Evolutionary conservation across 2,797 vertebrate genomes (phyloP).

Genomic region (Pseudomugil gertrudae): DNA sequence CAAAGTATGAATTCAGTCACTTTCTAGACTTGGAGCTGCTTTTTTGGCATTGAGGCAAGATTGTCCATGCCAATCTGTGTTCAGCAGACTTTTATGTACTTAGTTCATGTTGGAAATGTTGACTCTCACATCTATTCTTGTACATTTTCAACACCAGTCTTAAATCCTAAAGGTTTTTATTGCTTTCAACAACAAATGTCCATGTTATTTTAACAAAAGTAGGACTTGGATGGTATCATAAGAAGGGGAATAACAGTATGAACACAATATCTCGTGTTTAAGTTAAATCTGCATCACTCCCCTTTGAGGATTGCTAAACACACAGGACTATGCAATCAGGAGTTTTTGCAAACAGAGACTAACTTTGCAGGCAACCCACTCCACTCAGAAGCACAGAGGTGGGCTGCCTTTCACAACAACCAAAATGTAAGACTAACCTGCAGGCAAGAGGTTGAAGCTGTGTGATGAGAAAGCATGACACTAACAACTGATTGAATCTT

Average conservation of each 20-base stretch:
- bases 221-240: too few species aligned
- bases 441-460: conserved; percentile 4
- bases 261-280: neutral
- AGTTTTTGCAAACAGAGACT: neutral
- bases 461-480: conserved; percentile 13
- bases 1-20: conserved; percentile 17
- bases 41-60: conserved; percentile 18
- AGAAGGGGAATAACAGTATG: conserved; percentile 14
- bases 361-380: neutral
- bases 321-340: too few species aligned
- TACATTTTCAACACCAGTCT: conserved; percentile 23
- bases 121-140: conserved; percentile 19
- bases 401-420: neutral
- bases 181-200: conserved; percentile 13
- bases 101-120: conserved; percentile 23
- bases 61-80: conserved; percentile 18
- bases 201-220: conserved; percentile 12
- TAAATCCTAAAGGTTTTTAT: conserved; percentile 9
- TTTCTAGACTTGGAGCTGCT: conserved; percentile 12
- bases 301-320: neutral
- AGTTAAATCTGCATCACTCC: neutral
- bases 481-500: conserved; percentile 25
- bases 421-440: conserved; percentile 5
- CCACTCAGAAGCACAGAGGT: neutral
- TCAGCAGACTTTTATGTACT: conserved; percentile 34